Percentiles rank a stretch among this genome's conserved stretches.
These are phyloP conservation scores for Archaeoteleia sp. DNA, from an alignment of 2,888 invertebrate genomes.

Conservation along the genomic window DNA sequence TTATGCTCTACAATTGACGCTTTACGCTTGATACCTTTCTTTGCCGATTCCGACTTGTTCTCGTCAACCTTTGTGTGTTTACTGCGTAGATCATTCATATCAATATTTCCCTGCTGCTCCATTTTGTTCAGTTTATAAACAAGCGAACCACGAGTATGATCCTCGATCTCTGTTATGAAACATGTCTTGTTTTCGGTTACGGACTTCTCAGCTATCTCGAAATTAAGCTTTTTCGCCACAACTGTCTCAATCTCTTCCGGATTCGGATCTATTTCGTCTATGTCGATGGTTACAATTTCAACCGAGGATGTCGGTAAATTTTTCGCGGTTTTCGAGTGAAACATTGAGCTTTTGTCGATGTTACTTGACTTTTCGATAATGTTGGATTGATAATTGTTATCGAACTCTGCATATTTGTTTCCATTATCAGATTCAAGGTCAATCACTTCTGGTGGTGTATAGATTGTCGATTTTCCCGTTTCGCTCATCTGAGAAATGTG, in stretches of 20 bases:
- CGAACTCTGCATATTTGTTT: constrained; percentile 51
- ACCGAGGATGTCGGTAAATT: constrained; percentile 7
- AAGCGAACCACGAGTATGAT: no score
- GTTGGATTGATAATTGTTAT: background rate
- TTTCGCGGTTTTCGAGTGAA: constrained; percentile 14
- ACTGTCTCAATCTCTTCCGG: constrained; percentile 55
- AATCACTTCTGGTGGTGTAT: no score
- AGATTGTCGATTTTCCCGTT: constrained; percentile 23
- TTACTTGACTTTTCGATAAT: background rate
- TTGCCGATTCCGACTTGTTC: background rate
- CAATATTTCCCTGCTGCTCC: no score
- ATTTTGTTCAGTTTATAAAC: no score
- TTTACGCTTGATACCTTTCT: constrained; percentile 21
- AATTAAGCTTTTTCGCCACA: constrained; percentile 72
- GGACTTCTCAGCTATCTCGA: constrained; percentile 67
- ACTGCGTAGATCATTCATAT: no score
- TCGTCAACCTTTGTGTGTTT: background rate
- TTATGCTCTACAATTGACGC: constrained; percentile 34
- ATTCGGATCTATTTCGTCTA: constrained; percentile 24
- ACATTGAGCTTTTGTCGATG: no score
- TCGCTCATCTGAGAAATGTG: constrained; percentile 41
- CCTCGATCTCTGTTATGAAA: background rate
- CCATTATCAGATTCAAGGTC: constrained; percentile 59
- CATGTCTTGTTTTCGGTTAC: background rate
- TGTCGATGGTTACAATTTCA: constrained; percentile 13